These are phyloP conservation scores for Gymnopithys bicolor DNA, from an alignment of 2,797 vertebrate species.

Conservation along the genomic window DNA sequence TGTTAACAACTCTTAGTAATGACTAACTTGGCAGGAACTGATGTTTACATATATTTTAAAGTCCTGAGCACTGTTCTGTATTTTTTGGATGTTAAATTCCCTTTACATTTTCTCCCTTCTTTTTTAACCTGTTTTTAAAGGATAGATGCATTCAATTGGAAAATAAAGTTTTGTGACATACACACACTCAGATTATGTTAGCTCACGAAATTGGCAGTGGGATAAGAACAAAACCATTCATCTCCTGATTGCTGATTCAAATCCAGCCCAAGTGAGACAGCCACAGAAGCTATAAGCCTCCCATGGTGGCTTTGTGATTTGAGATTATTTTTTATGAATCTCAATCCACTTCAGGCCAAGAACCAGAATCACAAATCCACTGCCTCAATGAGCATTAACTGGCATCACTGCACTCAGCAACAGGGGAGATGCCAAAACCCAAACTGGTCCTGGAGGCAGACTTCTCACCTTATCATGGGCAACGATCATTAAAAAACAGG, in stretches of 20 bases:
- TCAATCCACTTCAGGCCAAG: slow-evolving; percentile 45
- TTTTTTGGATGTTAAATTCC: slow-evolving; percentile 33
- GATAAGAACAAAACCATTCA: slow-evolving; percentile 62
- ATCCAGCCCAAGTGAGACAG: slow-evolving; percentile 56
- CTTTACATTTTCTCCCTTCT: slow-evolving; percentile 46
- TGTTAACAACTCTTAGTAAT: slow-evolving; percentile 61
- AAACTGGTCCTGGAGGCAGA: background rate
- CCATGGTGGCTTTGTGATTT: slow-evolving; percentile 54
- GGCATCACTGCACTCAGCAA: background rate
- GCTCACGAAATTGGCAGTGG: slow-evolving; percentile 46
- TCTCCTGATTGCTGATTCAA: slow-evolving; percentile 59
- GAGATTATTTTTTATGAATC: slow-evolving; percentile 61
- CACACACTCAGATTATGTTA: background rate
- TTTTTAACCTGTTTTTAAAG: slow-evolving; percentile 48
- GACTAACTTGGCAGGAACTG: slow-evolving; percentile 67
- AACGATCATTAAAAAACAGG: background rate
- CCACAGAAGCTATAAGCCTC: slow-evolving; percentile 46
- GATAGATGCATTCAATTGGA: slow-evolving; percentile 25
- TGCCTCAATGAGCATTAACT: slow-evolving; percentile 52
- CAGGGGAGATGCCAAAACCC: background rate
- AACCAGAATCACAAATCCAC: slow-evolving; percentile 23
- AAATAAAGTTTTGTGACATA: slow-evolving; percentile 49
- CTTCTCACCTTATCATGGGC: background rate
- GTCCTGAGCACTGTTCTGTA: slow-evolving; percentile 44
- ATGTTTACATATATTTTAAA: slow-evolving; percentile 68